Evolutionary conservation across 2,888 invertebrate genomes (phyloP).

Genomic region (Nebria brevicollis): DNA sequence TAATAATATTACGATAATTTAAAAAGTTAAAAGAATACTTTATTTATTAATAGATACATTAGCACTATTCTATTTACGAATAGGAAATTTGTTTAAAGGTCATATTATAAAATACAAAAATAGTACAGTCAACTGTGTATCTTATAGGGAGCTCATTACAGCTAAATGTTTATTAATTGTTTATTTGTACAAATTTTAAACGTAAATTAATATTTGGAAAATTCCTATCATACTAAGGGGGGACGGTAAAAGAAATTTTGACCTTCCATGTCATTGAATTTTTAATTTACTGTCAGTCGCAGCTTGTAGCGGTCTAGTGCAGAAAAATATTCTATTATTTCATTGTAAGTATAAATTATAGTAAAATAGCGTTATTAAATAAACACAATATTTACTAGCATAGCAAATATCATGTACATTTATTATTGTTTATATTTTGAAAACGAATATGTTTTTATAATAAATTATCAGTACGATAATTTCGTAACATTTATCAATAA

Average conservation of each 20-base stretch:
- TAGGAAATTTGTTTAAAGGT: neutral
- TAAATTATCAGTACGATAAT: neutral
- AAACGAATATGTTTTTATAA: neutral
- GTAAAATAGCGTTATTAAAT: neutral
- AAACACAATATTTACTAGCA: neutral
- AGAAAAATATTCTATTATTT: neutral
- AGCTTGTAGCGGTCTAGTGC: neutral
- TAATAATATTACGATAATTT: too few relatives aligned
- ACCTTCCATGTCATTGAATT: constrained; percentile 27
- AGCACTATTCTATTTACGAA: neutral
- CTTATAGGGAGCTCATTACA: neutral
- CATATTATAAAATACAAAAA: neutral
- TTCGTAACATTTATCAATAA: neutral
- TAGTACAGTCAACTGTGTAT: neutral
- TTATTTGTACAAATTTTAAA: neutral
- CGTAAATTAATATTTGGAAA: neutral
- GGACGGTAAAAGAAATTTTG: constrained; percentile 5
- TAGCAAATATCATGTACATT: neutral
- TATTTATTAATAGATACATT: neutral
- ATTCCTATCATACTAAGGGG: neutral
- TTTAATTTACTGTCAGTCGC: neutral
- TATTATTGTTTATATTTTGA: constrained; percentile 1
- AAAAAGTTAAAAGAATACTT: too few relatives aligned
- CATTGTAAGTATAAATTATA: constrained; percentile 1
- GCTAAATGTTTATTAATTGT: neutral